Evolutionary conservation across 2,888 invertebrate species (phyloP).

Genomic region (Pristionchus exspectatus): DNA sequence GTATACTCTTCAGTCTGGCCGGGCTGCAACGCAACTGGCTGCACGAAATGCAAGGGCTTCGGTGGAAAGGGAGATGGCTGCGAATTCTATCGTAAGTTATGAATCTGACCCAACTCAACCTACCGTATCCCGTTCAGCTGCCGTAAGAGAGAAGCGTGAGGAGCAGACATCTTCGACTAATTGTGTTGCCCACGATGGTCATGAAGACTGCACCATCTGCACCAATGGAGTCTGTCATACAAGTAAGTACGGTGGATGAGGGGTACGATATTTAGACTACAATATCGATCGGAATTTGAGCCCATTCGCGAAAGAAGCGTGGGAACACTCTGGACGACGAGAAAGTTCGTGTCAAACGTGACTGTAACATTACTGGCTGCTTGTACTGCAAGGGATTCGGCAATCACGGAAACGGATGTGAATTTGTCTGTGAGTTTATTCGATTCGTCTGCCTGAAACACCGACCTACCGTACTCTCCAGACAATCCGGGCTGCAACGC

Average conservation of each 20-base stretch:
- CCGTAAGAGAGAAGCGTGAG: background rate
- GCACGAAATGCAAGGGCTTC: background rate
- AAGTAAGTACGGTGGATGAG: constrained; percentile 10
- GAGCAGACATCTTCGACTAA: background rate
- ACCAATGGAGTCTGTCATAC: background rate
- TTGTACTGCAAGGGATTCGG: background rate
- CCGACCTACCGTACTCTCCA: background rate
- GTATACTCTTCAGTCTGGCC: background rate
- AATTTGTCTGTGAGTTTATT: background rate
- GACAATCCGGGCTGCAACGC: background rate
- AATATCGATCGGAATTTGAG: background rate
- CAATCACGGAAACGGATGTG: background rate
- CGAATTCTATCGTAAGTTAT: background rate
- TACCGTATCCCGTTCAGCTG: constrained; percentile 4
- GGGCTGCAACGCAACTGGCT: constrained; percentile 1
- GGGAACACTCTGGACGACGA: background rate
- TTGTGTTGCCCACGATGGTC: background rate
- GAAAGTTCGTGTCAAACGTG: background rate
- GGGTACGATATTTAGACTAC: background rate
- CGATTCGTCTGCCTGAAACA: background rate
- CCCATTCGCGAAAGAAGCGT: background rate
- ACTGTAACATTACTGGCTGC: background rate
- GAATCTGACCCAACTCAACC: background rate
- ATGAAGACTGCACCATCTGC: background rate
- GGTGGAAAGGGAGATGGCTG: background rate